Conservation (phyloP, 2,888 invertebrate species). For the Archips crataeganus region DNA sequence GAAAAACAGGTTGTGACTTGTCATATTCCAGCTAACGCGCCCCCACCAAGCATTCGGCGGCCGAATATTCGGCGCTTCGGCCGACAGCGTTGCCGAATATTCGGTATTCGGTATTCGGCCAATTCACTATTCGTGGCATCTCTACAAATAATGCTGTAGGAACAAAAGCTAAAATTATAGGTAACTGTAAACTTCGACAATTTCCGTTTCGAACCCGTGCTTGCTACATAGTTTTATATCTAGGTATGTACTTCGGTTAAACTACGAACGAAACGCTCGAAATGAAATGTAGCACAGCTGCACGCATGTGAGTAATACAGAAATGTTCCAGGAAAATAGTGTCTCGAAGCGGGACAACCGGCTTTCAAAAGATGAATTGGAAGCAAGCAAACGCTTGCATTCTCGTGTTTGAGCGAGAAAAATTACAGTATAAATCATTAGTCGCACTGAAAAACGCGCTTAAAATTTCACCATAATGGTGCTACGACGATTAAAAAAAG, state of each 20-base stretch:
- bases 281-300: constrained; percentile 52
- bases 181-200: not conserved
- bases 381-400: constrained; percentile 33
- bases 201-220: not conserved
- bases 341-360: constrained; percentile 43
- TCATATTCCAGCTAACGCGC: too few species aligned
- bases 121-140: too few species aligned
- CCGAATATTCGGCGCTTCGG: too few species aligned
- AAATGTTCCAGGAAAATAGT: constrained; percentile 46
- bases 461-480: constrained; percentile 2
- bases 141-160: too few species aligned
- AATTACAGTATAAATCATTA: constrained; percentile 28
- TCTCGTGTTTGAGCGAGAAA: constrained; percentile 12
- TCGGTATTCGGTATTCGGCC: too few species aligned
- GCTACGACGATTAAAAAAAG: too few species aligned
- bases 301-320: constrained; percentile 49
- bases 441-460: constrained; percentile 4
- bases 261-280: constrained; percentile 49
- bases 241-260: constrained; percentile 37
- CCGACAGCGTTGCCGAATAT: too few species aligned
- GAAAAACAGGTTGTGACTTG: too few species aligned
- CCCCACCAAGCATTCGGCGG: too few species aligned
- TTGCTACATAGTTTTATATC: not conserved
- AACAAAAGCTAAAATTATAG: not conserved
- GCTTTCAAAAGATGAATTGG: constrained; percentile 44